Evolutionary conservation across 2,797 vertebrate genomes (phyloP), one percentile per base, ranked within the genome.

Genomic region (Phylloscopus collybita): DNA sequence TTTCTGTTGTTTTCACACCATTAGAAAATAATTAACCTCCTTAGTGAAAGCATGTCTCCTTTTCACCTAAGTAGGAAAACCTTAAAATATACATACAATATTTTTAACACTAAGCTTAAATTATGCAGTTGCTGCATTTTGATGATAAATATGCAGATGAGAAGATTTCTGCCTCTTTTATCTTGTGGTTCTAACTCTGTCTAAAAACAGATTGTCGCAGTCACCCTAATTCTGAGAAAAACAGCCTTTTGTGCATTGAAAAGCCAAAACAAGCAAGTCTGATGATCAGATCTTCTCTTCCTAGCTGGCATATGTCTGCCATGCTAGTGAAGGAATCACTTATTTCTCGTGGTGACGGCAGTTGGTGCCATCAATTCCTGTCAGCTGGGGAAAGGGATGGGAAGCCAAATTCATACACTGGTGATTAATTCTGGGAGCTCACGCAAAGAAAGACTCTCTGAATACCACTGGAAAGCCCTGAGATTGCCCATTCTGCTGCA

Each of bases 21-120:
- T 98, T 97, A 98, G 95, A 96, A 97, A 98, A 98, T 98, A 98
- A 98, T 98, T 98, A 98, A 97, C 97, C 95, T 97, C 93, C 93
- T 96, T 95, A 96, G 92, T 95, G 95, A 95, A 96, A 96, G 93
- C 93, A 91, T 95, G 87, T 97, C 97, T 98, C 96, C 97, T 96
- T 97, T 96, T 96, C 96, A 93, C 96, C 75, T 92, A 91, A 97
- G 95, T 79, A 94, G 85, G 89, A 94, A 95, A 95, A 95, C 91
- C 95, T 95, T 94, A 97, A 97, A 97, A 97, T 97, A 96, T 93
- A 95, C 96, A 96, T 96, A 96, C 90, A 95, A 95, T 97, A 96
- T 97, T 97, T 97, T 97, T 98, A 97, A 97, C 97, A 95, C 97
- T 96, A 91, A 69, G 91, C 97, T 97, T 97, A 96, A 97, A 97